Base-by-base conservation (phyloP, 2,113 vertebrate genomes). In the Tachysurus vachellii region DNA sequence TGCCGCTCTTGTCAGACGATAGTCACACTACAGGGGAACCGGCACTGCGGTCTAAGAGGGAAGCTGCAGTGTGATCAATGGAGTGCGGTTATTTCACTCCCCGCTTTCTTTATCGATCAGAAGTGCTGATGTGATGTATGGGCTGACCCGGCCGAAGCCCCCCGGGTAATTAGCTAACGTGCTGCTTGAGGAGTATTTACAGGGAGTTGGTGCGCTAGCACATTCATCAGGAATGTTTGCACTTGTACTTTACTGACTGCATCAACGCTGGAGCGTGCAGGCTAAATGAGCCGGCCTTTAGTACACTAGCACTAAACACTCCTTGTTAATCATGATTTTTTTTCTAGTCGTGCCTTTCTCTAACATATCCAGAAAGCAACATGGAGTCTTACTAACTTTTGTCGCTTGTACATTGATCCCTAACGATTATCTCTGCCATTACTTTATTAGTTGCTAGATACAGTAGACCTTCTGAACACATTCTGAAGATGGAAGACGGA, bases 101-200 rank as follows among this genome's bases (percentile, higher is more conserved):
- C n/a, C 62, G 50, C 16, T 88, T 28, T 53, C 76, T n/a, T 50
- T 56, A 91, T 88, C 47, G 86, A 91, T 89, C 81, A 86, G 73
- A 85, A 71, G 84, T 28, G 85, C 85, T 73, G 84, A 82, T 88
- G 88, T 91, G 90, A 91, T 91, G 62, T 85, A 89, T 88, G 77
- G 87, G 59, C 87, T 85, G 90, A 91, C 90, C 90, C 81, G 88
- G 44, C 82, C 57, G 28, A 82, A 88, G 86, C 88, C 90, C 82
- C 90, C 59, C 89, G 90, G 90, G 90, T 91, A 91, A 89, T 91
- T 87, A 89, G 88, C 85, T 75, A 88, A 82, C 88, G 82, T 82
- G 85, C 88, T 91, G 85, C 77, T 89, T 80, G 85, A 88, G 84
- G 85, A 86, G 88, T 91, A 88, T 91, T 91, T 91, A 91, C 86